These are phyloP conservation scores for Eurois occulta DNA, from an alignment of 2,888 invertebrate species.

Conservation along the genomic window DNA sequence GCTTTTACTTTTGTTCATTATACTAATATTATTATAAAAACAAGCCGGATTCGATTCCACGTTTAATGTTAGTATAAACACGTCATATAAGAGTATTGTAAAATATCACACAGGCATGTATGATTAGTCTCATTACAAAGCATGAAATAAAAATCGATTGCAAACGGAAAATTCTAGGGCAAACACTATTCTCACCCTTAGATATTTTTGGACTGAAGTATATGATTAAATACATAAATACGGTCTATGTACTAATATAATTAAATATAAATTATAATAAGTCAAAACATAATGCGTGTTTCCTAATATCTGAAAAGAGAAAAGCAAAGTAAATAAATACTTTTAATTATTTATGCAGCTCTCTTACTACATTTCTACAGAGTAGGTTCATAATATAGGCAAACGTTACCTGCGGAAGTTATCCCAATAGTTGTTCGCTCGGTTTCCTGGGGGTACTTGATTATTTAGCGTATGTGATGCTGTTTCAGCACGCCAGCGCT, in stretches of 20 bases:
- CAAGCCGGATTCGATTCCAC: conserved; percentile 37
- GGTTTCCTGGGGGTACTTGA: conserved; percentile 97
- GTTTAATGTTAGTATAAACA: conserved; percentile 66
- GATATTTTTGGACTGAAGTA: conserved; percentile 57
- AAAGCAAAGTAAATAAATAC: conserved; percentile 68
- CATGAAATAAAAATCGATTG: conserved; percentile 49
- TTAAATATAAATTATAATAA: conserved; percentile 63
- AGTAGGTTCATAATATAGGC: neutral
- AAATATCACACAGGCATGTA: conserved; percentile 51
- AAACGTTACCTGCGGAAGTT: conserved; percentile 95
- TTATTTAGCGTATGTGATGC: conserved; percentile 94
- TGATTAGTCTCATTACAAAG: conserved; percentile 58
- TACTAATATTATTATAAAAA: conserved; percentile 10
- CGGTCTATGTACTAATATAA: conserved; percentile 62
- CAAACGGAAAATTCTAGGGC: conserved; percentile 65
- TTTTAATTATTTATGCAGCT: conserved; percentile 47
- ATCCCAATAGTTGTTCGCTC: conserved; percentile 98
- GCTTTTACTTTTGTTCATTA: conserved; percentile 13
- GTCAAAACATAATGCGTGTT: conserved; percentile 63
- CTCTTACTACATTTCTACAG: conserved; percentile 1
- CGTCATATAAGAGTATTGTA: conserved; percentile 43
- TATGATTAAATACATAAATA: conserved; percentile 68
- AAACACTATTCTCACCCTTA: conserved; percentile 79
- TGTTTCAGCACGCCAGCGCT: conserved; percentile 87
- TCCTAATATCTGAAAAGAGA: conserved; percentile 87